Conservation (phyloP, 2,888 invertebrate genomes). For the Atethmia centrago region DNA sequence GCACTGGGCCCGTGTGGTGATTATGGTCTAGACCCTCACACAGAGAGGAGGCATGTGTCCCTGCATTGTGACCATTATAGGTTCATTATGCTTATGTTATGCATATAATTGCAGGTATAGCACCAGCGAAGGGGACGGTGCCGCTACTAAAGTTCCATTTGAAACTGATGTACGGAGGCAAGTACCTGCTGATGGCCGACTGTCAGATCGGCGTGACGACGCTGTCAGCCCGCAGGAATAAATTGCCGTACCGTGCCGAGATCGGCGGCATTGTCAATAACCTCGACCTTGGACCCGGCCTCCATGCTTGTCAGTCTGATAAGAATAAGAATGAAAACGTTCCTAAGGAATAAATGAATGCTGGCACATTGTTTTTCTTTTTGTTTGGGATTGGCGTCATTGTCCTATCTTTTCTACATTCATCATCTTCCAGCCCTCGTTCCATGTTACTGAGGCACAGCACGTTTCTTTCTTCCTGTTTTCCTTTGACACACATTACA, state of each 20-base stretch:
- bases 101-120: conserved; percentile 51
- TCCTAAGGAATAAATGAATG: conserved; percentile 23
- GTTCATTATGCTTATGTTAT: neutral
- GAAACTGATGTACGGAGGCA: conserved; percentile 75
- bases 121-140: conserved; percentile 69
- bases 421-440: neutral
- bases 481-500: neutral
- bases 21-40: neutral
- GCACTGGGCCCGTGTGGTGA: neutral
- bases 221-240: conserved; percentile 63
- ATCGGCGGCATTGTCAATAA: conserved; percentile 65
- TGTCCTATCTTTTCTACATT: neutral
- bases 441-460: no score
- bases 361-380: neutral
- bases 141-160: conserved; percentile 79
- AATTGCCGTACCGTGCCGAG: conserved; percentile 70
- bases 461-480: no score
- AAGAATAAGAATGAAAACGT: conserved; percentile 70
- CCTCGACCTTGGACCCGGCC: conserved; percentile 73
- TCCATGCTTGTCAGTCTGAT: conserved; percentile 72
- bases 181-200: conserved; percentile 79
- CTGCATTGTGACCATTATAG: neutral
- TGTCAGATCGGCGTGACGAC: conserved; percentile 76
- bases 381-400: neutral
- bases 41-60: neutral